Evolutionary conservation across 2,113 vertebrate genomes (phyloP).

Genomic region (Nyctibius bracteatus): DNA sequence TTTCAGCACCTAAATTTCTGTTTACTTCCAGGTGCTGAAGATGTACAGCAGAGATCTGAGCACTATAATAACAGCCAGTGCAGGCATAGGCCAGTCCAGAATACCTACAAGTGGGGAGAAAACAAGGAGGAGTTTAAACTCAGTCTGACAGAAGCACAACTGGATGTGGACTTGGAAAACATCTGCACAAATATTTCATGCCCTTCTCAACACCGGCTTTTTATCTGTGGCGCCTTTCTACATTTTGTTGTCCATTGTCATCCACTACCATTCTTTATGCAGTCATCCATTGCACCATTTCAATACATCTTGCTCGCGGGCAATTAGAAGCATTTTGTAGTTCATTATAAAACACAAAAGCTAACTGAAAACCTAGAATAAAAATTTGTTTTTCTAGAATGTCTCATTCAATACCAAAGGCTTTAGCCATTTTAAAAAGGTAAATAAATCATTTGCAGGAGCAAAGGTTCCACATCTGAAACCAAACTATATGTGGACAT

Average conservation of each 20-base stretch:
- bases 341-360: background rate
- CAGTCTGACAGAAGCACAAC: background rate
- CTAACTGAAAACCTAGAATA: background rate
- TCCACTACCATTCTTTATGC: background rate
- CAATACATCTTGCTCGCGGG: background rate
- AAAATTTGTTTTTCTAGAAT: background rate
- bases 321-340: background rate
- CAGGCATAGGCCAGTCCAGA: background rate
- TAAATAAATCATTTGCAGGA: rapidly evolving
- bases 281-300: background rate
- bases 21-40: background rate
- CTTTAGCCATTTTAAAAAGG: background rate
- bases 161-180: background rate
- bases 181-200: background rate
- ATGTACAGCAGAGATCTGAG: background rate
- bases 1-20: background rate
- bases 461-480: background rate
- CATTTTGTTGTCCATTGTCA: background rate
- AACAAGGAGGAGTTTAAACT: background rate
- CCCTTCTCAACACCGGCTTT: background rate
- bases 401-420: background rate
- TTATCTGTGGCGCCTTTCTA: background rate
- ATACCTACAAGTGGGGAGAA: background rate
- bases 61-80: background rate
- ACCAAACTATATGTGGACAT: background rate